Evolutionary conservation across 53 echinoderm and acorn worm genomes (phyloP), one percentile per base, ranked within the genome.

Genomic region (Actinopyga echinites): DNA sequence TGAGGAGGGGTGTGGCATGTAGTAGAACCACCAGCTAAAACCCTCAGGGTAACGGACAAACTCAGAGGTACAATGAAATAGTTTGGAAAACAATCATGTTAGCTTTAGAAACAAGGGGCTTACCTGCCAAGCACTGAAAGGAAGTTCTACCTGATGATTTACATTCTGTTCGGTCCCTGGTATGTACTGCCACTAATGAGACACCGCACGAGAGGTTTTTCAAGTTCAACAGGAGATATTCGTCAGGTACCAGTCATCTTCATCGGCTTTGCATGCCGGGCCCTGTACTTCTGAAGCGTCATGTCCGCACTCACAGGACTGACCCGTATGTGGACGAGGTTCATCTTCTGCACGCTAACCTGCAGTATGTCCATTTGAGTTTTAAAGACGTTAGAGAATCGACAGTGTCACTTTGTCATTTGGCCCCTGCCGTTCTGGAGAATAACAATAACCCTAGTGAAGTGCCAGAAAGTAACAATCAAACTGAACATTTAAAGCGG

Each of bases 311-410:
- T 11, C 81, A 61, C 62, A 80, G 60, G 32, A 80, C 81, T 17
- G 81, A 80, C 34, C 81, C 62, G 25, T 32, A 59, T n/a, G 61
- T 80, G n/a, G 81, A 61, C 25, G 81, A 80, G 37, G 81, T 33
- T 5, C 60, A 80, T 34, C 81, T 61, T 4, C 28, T 78, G 2
- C 81, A 80, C 30, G 81, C 81, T 60, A 80, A 80, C 43, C 61
- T 61, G n/a, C 81, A 80, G 62, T 80, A 80, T 57, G 81, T 61
- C 19, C 81, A 80, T 80, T 59, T 80, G 10, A 59, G 81, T 61
- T 80, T 61, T 61, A 59, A 80, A 26, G 81, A n/a, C n/a, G n/a
- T n/a, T n/a, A n/a, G n/a, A n/a, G n/a, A n/a, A n/a, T n/a, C n/a
- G n/a, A n/a, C n/a, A 80, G 61, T 80, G 3, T 80, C 81, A 30